These are phyloP conservation scores for Argyra leucocephala DNA, from an alignment of 2,888 invertebrate species.

Conservation along the genomic window DNA sequence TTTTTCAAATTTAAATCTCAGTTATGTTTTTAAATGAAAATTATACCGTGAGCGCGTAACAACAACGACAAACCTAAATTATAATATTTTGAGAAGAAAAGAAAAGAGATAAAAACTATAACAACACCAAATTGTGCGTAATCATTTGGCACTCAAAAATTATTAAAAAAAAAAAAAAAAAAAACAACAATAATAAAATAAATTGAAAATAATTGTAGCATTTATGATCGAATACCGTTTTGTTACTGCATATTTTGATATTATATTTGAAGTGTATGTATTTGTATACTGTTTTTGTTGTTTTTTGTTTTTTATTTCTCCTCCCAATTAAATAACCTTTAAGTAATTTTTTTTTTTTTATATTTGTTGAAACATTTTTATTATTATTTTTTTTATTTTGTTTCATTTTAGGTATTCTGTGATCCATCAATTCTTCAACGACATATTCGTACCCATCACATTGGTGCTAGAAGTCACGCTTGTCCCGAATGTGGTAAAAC, in stretches of 20 bases:
- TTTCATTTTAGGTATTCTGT: slow-evolving; percentile 73
- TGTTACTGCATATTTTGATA: not conserved
- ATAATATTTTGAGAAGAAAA: not conserved
- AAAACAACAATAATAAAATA: too few relatives aligned
- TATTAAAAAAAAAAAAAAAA: too few relatives aligned
- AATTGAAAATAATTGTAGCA: slow-evolving; percentile 1
- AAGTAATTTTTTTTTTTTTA: not conserved
- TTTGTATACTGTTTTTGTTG: not conserved
- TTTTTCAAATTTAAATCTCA: not conserved
- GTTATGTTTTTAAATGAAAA: not conserved
- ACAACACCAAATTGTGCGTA: not conserved
- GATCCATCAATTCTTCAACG: slow-evolving; percentile 94
- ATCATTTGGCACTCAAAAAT: not conserved
- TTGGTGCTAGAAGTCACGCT: slow-evolving; percentile 90
- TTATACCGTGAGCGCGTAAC: not conserved
- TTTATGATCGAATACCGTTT: not conserved
- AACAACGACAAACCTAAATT: not conserved
- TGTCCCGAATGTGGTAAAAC: slow-evolving; percentile 98
- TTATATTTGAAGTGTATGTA: too few relatives aligned
- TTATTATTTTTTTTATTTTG: slow-evolving; percentile 27
- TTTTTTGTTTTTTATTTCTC: not conserved
- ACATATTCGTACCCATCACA: slow-evolving; percentile 92
- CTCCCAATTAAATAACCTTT: slow-evolving; percentile 5
- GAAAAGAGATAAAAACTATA: too few relatives aligned
- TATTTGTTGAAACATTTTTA: too few relatives aligned